A percentile compares a stretch with the other conserved stretches of the same genome.
phyloP scores from a whole-genome alignment of 2,113 vertebrate species.

The Myiopsitta monachus region DNA sequence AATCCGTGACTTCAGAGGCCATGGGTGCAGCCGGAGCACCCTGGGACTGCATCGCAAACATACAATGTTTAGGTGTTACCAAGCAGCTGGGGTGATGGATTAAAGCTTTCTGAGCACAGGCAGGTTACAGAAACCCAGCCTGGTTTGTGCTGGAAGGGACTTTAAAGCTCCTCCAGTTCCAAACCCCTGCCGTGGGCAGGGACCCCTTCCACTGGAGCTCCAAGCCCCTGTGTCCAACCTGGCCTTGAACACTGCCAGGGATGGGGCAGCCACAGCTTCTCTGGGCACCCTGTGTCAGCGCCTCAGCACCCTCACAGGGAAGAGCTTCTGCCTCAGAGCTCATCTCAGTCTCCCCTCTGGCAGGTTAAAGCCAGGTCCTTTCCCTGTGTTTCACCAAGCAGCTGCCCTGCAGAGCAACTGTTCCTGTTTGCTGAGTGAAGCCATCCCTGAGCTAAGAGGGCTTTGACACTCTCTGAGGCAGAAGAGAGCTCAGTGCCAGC shows the following conservation, averaged over 20 bases:
- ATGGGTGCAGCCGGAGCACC: fast-evolving
- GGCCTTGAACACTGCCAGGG: no score
- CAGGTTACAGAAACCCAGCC: neutral
- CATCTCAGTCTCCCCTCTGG: fast-evolving
- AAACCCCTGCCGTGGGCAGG: neutral
- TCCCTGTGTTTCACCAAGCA: neutral
- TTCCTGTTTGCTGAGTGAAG: neutral
- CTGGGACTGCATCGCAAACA: fast-evolving
- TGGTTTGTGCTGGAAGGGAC: neutral
- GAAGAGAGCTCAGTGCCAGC: fast-evolving
- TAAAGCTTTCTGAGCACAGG: neutral
- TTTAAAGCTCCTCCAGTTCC: neutral
- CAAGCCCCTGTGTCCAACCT: neutral
- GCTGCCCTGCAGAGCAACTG: neutral
- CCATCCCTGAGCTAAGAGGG: neutral
- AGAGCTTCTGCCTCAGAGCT: neutral
- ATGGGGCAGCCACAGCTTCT: no score
- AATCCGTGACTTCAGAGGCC: fast-evolving
- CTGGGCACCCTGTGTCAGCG: neutral
- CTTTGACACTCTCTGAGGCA: neutral
- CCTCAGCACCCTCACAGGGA: neutral
- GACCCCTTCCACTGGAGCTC: neutral
- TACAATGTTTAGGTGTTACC: no score
- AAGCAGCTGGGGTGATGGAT: neutral
- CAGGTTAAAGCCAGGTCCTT: neutral